phyloP scores from a whole-genome alignment of 2,888 invertebrate species.

The Drosophila neotestacea region DNA sequence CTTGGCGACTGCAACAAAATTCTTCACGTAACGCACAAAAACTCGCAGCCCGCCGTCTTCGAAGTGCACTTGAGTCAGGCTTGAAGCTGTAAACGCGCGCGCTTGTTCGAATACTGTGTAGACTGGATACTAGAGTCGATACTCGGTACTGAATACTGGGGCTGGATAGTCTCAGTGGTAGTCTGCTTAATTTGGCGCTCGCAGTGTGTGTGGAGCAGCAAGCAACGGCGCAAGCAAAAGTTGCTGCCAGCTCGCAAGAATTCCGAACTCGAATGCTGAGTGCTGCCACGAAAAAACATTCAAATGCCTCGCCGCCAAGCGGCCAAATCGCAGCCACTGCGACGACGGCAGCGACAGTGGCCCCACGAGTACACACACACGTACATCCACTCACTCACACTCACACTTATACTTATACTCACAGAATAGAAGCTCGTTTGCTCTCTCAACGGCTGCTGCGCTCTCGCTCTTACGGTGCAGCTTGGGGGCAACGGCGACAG shows the following conservation, averaged over 20 bases:
- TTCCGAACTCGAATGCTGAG: conserved; percentile 85
- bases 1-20: conserved; percentile 74
- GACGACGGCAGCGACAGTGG: conserved; percentile 34
- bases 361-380: conserved; percentile 35
- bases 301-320: conserved; percentile 82
- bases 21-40: conserved; percentile 61
- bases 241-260: conserved; percentile 85
- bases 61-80: conserved; percentile 54
- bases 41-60: conserved; percentile 29
- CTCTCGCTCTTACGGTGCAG: conserved; percentile 53
- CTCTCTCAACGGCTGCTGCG: conserved; percentile 45
- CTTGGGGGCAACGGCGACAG: conserved; percentile 51
- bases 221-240: conserved; percentile 70
- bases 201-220: conserved; percentile 44
- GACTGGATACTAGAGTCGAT: conserved; percentile 26
- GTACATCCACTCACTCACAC: conserved; percentile 15
- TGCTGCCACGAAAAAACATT: conserved; percentile 83
- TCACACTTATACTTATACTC: conserved; percentile 5
- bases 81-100: conserved; percentile 50
- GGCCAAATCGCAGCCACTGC: conserved; percentile 73
- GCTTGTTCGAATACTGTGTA: conserved; percentile 24
- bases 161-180: conserved; percentile 22
- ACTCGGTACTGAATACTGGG: conserved; percentile 23
- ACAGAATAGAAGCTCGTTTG: conserved; percentile 16
- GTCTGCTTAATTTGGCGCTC: conserved; percentile 52